These are phyloP conservation scores for Notothenia coriiceps DNA, from an alignment of 2,113 vertebrate species.

Conservation along the genomic window DNA sequence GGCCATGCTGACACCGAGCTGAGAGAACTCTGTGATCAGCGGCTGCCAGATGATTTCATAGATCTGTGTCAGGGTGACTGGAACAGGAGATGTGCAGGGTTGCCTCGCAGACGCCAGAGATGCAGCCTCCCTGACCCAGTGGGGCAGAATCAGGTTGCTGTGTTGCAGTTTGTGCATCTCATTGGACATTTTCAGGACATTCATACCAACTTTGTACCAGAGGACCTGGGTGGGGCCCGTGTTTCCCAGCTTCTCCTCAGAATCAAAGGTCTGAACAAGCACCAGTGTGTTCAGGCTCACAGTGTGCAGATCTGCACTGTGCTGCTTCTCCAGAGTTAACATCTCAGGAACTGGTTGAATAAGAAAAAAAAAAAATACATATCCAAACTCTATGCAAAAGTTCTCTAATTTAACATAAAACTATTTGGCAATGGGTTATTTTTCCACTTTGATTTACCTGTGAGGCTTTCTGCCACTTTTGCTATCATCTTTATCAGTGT, in stretches of 20 bases:
- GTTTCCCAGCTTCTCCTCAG: conserved; percentile 14
- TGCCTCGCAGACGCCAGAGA: neutral
- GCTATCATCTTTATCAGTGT: conserved; percentile 82
- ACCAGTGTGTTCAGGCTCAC: conserved; percentile 71
- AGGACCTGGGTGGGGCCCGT: conserved; percentile 20
- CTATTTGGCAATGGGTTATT: too few species aligned
- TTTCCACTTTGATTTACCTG: conserved; percentile 56
- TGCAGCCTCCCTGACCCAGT: conserved; percentile 64
- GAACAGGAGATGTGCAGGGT: neutral
- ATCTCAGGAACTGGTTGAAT: conserved; percentile 74
- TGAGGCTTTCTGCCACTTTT: conserved; percentile 77
- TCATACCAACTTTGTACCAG: conserved; percentile 58
- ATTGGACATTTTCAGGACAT: conserved; percentile 61
- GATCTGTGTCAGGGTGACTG: conserved; percentile 59
- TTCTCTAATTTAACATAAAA: neutral
- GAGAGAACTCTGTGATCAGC: conserved; percentile 37
- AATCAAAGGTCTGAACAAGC: conserved; percentile 49
- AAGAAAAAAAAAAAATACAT: neutral
- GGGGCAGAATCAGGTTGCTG: conserved; percentile 78
- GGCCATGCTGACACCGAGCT: conserved; percentile 44
- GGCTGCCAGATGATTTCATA: conserved; percentile 70
- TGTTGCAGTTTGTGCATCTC: conserved; percentile 72
- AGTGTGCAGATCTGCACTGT: conserved; percentile 55
- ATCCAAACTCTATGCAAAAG: neutral
- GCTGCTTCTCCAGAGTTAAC: conserved; percentile 60